These are phyloP conservation scores for Actinostola sp. DNA, from an alignment of 92 coral and sea anemone species.

Conservation along the genomic window DNA sequence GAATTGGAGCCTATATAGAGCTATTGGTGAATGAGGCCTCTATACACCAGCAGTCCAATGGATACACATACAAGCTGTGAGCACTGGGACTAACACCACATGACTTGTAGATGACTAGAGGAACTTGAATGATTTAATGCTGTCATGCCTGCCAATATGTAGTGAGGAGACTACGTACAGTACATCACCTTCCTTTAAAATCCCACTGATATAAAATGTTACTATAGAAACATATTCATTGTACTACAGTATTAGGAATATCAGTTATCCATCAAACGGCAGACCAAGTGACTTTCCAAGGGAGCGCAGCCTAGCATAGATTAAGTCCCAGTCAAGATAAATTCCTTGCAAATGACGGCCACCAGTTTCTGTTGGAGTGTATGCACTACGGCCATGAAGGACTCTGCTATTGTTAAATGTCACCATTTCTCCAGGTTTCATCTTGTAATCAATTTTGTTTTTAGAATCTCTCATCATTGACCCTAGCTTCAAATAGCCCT, in stretches of 20 bases:
- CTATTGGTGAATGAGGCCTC: no score
- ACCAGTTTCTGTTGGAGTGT: conserved; percentile 44
- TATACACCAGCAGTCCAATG: no score
- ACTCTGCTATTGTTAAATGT: conserved; percentile 80
- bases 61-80: no score
- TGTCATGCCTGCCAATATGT: no score
- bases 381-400: conserved; percentile 81
- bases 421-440: conserved; percentile 77
- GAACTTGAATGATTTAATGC: no score
- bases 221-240: no score
- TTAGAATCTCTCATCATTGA: conserved; percentile 68
- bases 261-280: conserved; percentile 31
- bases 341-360: conserved; percentile 67
- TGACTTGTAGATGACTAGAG: no score
- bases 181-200: no score
- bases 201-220: no score
- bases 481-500: conserved; percentile 66
- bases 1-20: no score
- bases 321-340: conserved; percentile 90
- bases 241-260: not conserved
- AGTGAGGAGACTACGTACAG: no score
- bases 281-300: conserved; percentile 61
- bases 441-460: conserved; percentile 69
- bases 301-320: conserved; percentile 73
- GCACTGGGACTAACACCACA: no score